These are phyloP conservation scores for Panonychus citri DNA, from an alignment of 1,140 invertebrate genomes.

Conservation along the genomic window DNA sequence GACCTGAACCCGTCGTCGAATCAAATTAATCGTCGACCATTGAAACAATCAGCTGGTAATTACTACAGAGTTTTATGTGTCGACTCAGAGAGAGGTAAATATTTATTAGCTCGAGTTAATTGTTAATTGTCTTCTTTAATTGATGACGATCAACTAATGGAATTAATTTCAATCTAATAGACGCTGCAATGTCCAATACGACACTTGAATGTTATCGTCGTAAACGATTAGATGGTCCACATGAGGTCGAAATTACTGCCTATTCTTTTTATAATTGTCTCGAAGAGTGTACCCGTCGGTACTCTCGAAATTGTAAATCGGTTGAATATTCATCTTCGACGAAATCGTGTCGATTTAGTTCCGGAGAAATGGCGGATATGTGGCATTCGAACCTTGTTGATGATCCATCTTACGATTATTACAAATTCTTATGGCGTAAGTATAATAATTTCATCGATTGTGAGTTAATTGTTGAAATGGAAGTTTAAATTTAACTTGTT, in stretches of 20 bases:
- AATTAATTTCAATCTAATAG: too few relatives aligned
- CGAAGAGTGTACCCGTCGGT: conserved; percentile 52
- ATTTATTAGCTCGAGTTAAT: too few relatives aligned
- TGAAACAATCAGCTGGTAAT: conserved; percentile 15
- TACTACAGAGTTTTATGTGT: conserved; percentile 16
- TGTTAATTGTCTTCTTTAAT: too few relatives aligned
- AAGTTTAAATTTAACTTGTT: too few relatives aligned
- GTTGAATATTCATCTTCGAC: conserved; percentile 63
- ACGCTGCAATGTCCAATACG: conserved; percentile 24
- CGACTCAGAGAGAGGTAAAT: conserved; percentile 19
- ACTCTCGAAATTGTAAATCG: conserved; percentile 35
- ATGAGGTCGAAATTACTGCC: conserved; percentile 65
- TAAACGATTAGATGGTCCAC: conserved; percentile 54
- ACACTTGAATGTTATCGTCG: conserved; percentile 68
- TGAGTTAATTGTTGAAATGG: too few relatives aligned
- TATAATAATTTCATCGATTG: too few relatives aligned
- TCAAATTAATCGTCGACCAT: conserved; percentile 1
- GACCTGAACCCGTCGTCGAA: neutral
- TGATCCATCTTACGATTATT: conserved; percentile 71
- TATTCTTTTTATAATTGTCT: conserved; percentile 61
- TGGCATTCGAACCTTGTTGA: conserved; percentile 39
- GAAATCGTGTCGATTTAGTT: conserved; percentile 52
- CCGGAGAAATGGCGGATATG: conserved; percentile 34
- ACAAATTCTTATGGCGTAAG: conserved; percentile 48
- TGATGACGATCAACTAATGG: too few relatives aligned